Conservation (phyloP, 2,888 invertebrate species). For the Pristionchus mayeri region DNA sequence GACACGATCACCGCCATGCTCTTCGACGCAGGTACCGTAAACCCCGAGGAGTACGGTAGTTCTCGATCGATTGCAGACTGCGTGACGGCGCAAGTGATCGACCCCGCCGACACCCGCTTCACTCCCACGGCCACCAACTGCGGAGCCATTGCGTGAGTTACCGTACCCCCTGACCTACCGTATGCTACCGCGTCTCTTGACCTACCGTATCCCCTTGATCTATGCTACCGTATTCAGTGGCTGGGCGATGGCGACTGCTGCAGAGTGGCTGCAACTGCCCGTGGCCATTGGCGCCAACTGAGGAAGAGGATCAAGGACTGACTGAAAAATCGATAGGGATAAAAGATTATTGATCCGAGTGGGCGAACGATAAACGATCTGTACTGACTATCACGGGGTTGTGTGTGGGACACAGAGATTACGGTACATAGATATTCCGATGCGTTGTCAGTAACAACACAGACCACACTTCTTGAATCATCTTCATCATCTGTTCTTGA, state of each 20-base stretch:
- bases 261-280: constrained; percentile 31
- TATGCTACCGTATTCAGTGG: constrained; percentile 7
- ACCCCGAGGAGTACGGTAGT: too few species aligned
- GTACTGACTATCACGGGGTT: constrained; percentile 38
- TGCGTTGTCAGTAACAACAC: too few species aligned
- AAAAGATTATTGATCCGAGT: constrained; percentile 14
- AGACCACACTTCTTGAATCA: too few species aligned
- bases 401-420: too few species aligned
- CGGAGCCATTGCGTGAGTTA: constrained; percentile 33
- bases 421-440: too few species aligned
- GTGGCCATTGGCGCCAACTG: constrained; percentile 7
- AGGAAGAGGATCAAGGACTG: not conserved
- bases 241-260: constrained; percentile 36
- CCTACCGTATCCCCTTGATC: not conserved
- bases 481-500: too few species aligned
- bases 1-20: not conserved
- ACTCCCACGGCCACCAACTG: not conserved
- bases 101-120: constrained; percentile 17
- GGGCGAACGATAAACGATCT: constrained; percentile 18
- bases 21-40: constrained; percentile 22
- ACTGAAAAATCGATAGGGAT: not conserved
- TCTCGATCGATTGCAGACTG: constrained; percentile 14
- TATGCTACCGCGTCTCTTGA: too few species aligned
- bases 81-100: constrained; percentile 15
- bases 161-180: not conserved